Evolutionary conservation across 2,113 vertebrate species (phyloP), one percentile per base, ranked within the genome.

Genomic region (Dolichallabes microphthalmus): DNA sequence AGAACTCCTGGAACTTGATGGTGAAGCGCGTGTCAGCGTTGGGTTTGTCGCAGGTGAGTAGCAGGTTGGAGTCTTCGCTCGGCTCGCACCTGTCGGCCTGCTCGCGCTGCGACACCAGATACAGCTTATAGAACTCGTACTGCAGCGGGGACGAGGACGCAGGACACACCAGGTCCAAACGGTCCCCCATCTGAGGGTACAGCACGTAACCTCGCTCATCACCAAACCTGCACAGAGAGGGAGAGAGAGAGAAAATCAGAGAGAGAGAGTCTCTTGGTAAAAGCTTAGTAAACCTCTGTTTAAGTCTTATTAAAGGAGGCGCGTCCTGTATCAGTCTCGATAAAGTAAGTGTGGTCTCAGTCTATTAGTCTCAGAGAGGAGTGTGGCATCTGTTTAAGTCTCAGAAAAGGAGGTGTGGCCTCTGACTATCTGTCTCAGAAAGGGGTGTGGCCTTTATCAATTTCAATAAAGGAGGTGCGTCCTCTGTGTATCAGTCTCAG

Each of bases 1-100:
- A 99, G 94, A 98, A 99, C 94, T 99, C 98, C 94, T 99, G 98
- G 92, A 99, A 99, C 90, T 99, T 99, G 94, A 99, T 99, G 93
- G 98, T 99, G 92, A 98, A 99, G 88, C 97, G 97, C 92, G 98
- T 98, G 92, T 99, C 96, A 90, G 96, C 96, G 90, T 98, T 97
- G 0, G 98, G 98, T 89, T 96, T 95, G 94, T 99, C 98, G 83
- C 98, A 99, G 22, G 96, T 99, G 89, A 99, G 97, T 92, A 99
- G 93, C 89, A 99, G 96, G 0, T 98, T 98, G 45, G 98, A 97
- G 87, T 98, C 95, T 15, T 98, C 96, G 87, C 98, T 95, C 0
- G 98, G 98, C 87, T 97, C 98, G 92, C 98, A 99, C 89, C 95
- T 93, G 81, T 98, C 97, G 0, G 97, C 97, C 94, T 99, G 97